Evolutionary conservation across 2,797 vertebrate species (phyloP).

Genomic region (Zalophus californianus): DNA sequence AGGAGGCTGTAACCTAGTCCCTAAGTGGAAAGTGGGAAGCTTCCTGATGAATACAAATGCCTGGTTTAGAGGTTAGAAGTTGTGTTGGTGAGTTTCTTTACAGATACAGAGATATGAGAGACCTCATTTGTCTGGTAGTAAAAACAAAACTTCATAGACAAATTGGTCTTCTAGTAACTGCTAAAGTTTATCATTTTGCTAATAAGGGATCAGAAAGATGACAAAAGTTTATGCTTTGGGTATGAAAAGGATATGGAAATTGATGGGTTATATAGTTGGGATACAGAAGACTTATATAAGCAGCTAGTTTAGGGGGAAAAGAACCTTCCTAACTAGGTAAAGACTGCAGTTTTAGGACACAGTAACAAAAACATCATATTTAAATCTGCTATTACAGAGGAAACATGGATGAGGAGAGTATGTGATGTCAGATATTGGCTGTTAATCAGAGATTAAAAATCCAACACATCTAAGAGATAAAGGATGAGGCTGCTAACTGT

Average conservation of each 20-base stretch:
- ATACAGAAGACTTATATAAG: slow-evolving; percentile 15
- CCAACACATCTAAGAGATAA: background rate
- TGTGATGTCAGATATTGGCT: background rate
- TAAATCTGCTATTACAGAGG: background rate
- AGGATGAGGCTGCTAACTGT: background rate
- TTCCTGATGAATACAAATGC: background rate
- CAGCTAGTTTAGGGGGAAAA: background rate
- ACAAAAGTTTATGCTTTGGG: background rate
- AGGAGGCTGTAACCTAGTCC: background rate
- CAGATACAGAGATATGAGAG: background rate
- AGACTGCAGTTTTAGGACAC: background rate
- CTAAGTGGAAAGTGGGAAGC: background rate
- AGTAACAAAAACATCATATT: background rate
- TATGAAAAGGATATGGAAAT: background rate
- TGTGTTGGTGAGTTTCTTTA: slow-evolving; percentile 1
- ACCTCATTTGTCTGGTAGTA: background rate
- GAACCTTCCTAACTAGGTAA: background rate
- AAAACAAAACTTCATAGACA: slow-evolving; percentile 52
- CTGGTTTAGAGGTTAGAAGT: slow-evolving; percentile 29
- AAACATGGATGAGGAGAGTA: background rate
- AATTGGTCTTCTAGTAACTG: slow-evolving; percentile 20
- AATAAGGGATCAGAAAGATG: background rate
- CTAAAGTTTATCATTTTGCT: slow-evolving; percentile 10
- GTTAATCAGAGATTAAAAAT: slow-evolving; percentile 33
- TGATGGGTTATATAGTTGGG: background rate